These are phyloP conservation scores for Helicorthomorpha holstii DNA, from an alignment of 1,140 invertebrate genomes.

Conservation along the genomic window DNA sequence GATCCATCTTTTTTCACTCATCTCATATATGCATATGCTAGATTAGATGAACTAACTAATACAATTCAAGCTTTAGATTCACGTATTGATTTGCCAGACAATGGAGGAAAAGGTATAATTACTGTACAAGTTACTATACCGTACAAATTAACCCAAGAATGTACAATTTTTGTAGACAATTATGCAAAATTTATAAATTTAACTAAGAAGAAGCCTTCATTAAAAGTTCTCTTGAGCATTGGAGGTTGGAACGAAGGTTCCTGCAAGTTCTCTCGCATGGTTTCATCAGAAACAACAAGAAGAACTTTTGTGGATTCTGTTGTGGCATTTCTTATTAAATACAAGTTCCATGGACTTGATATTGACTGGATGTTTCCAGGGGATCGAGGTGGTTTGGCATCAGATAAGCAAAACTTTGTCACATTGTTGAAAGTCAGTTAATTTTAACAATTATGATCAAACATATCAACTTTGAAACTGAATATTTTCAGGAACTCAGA, in stretches of 20 bases:
- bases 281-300: slow-evolving; percentile 34
- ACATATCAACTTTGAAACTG: too few relatives aligned
- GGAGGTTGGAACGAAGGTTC: slow-evolving; percentile 82
- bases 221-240: slow-evolving; percentile 61
- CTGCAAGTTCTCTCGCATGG: slow-evolving; percentile 55
- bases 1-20: slow-evolving; percentile 68
- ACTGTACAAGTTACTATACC: slow-evolving; percentile 1
- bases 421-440: slow-evolving; percentile 44
- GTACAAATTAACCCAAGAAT: slow-evolving; percentile 2
- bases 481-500: slow-evolving; percentile 2
- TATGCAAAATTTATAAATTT: slow-evolving; percentile 19
- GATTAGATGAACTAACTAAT: slow-evolving; percentile 41
- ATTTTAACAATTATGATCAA: too few relatives aligned
- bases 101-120: slow-evolving; percentile 38
- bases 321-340: slow-evolving; percentile 41
- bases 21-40: slow-evolving; percentile 71
- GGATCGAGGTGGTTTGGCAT: slow-evolving; percentile 37
- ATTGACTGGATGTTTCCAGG: slow-evolving; percentile 65
- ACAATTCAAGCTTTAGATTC: slow-evolving; percentile 49
- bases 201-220: slow-evolving; percentile 44
- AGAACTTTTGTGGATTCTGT: slow-evolving; percentile 43
- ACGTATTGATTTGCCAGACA: slow-evolving; percentile 50
- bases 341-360: slow-evolving; percentile 65
- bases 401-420: slow-evolving; percentile 61
- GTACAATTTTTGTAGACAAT: not conserved